Evolutionary conservation across 1,140 invertebrate species (phyloP).

Genomic region (Drosophila carrolli): DNA sequence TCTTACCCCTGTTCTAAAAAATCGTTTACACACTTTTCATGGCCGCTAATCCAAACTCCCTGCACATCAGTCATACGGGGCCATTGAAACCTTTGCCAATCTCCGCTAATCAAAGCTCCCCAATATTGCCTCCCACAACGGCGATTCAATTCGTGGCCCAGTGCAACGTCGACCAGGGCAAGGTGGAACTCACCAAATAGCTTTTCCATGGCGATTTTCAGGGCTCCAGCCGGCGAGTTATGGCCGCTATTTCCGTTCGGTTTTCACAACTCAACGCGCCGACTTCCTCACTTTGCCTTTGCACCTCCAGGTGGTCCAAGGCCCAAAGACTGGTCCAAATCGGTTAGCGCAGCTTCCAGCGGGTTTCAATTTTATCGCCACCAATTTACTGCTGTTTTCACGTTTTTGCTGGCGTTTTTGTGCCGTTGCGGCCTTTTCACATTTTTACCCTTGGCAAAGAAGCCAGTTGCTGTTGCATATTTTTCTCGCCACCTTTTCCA

Average conservation of each 20-base stretch:
- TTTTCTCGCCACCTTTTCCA: slow-evolving; percentile 23
- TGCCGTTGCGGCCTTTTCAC: neutral
- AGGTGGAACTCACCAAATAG: slow-evolving; percentile 18
- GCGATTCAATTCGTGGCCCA: slow-evolving; percentile 19
- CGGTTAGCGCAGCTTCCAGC: slow-evolving; percentile 45
- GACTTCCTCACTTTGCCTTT: slow-evolving; percentile 8
- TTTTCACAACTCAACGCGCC: slow-evolving; percentile 61
- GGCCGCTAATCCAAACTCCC: neutral
- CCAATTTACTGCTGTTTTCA: slow-evolving; percentile 56
- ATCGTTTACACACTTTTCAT: no score
- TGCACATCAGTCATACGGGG: neutral
- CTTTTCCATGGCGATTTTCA: slow-evolving; percentile 29
- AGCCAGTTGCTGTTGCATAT: slow-evolving; percentile 25
- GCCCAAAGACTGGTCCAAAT: slow-evolving; percentile 14
- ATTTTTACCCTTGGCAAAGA: slow-evolving; percentile 6
- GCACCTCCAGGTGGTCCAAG: slow-evolving; percentile 11
- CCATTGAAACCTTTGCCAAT: slow-evolving; percentile 29
- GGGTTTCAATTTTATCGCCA: slow-evolving; percentile 58
- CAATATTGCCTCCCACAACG: slow-evolving; percentile 24
- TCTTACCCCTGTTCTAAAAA: neutral
- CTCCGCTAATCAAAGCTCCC: slow-evolving; percentile 34
- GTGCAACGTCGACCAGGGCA: neutral
- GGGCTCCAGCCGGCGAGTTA: slow-evolving; percentile 45
- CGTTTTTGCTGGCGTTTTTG: neutral
- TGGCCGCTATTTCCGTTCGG: slow-evolving; percentile 48